A percentile compares a stretch with the other conserved stretches of the same genome.
Evolutionary conservation across 1,140 invertebrate genomes (phyloP).

Genomic region (Notospermus geniculatus): DNA sequence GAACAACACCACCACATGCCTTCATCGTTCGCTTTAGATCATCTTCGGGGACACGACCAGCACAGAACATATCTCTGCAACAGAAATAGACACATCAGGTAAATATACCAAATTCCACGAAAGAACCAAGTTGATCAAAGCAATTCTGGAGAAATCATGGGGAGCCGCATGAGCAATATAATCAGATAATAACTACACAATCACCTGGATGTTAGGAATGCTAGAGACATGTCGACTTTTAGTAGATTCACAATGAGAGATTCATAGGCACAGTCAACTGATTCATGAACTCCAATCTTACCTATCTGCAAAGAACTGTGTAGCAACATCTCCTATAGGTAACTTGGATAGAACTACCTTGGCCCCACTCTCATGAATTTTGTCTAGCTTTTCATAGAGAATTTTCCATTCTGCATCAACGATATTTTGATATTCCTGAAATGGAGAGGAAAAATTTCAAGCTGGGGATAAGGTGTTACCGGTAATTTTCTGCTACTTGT

Average conservation of each 20-base stretch:
- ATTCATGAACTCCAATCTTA: no score
- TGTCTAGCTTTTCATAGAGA: slow-evolving; percentile 92
- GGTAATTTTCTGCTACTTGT: not conserved
- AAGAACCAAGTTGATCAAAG: not conserved
- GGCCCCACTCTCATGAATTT: slow-evolving; percentile 88
- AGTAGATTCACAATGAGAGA: no score
- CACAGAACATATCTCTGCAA: slow-evolving; percentile 95
- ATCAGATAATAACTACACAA: no score
- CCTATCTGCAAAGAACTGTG: slow-evolving; percentile 99
- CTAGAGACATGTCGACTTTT: no score
- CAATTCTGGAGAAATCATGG: not conserved
- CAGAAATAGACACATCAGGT: not conserved
- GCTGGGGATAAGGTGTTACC: not conserved
- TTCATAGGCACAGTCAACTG: no score
- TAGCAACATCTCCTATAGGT: slow-evolving; percentile 99
- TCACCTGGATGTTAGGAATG: no score
- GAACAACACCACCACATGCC: slow-evolving; percentile 93
- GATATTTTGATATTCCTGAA: slow-evolving; percentile 89
- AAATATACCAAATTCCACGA: not conserved
- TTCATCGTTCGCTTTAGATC: slow-evolving; percentile 95
- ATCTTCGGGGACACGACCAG: slow-evolving; percentile 94
- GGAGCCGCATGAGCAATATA: no score
- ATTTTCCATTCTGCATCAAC: slow-evolving; percentile 99
- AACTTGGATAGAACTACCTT: slow-evolving; percentile 96
- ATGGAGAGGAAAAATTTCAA: no score